These are phyloP conservation scores for Desmodus rotundus DNA, from an alignment of 2,113 vertebrate genomes.

Conservation along the genomic window DNA sequence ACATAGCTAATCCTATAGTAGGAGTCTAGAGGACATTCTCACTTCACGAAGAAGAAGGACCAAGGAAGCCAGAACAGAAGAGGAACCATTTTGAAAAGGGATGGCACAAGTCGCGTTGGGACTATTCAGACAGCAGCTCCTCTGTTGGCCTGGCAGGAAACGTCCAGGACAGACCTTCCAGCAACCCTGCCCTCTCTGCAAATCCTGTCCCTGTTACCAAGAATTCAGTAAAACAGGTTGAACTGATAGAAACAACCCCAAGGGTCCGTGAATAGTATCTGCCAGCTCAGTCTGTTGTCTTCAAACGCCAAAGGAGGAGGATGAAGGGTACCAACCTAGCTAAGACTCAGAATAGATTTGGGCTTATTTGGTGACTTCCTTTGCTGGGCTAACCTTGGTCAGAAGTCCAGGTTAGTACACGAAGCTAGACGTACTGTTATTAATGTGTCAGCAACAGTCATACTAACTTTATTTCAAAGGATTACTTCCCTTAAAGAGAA, in stretches of 20 bases:
- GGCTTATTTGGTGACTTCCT: conserved; percentile 77
- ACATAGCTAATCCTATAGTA: conserved; percentile 80
- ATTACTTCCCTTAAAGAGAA: conserved; percentile 76
- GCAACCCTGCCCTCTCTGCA: conserved; percentile 81
- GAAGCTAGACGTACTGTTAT: conserved; percentile 78
- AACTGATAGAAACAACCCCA: conserved; percentile 83
- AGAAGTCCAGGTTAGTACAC: conserved; percentile 80
- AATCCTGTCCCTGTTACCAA: conserved; percentile 86
- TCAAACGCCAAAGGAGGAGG: conserved; percentile 76
- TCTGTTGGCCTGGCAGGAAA: conserved; percentile 78
- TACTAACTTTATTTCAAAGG: conserved; percentile 77
- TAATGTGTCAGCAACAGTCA: conserved; percentile 79
- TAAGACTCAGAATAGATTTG: conserved; percentile 69
- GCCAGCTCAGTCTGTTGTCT: conserved; percentile 78
- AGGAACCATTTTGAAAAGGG: conserved; percentile 70
- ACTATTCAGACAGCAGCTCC: conserved; percentile 62
- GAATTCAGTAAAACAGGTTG: conserved; percentile 88
- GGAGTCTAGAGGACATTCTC: conserved; percentile 80
- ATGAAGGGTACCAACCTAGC: conserved; percentile 74
- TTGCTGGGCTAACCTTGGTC: conserved; percentile 78
- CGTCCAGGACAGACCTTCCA: conserved; percentile 81
- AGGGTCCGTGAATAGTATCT: conserved; percentile 80
- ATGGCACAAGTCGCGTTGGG: conserved; percentile 65
- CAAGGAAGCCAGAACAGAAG: conserved; percentile 79
- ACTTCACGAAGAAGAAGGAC: conserved; percentile 70